phyloP scores from a whole-genome alignment of 2,888 invertebrate genomes.

The Cordilura impudica region DNA sequence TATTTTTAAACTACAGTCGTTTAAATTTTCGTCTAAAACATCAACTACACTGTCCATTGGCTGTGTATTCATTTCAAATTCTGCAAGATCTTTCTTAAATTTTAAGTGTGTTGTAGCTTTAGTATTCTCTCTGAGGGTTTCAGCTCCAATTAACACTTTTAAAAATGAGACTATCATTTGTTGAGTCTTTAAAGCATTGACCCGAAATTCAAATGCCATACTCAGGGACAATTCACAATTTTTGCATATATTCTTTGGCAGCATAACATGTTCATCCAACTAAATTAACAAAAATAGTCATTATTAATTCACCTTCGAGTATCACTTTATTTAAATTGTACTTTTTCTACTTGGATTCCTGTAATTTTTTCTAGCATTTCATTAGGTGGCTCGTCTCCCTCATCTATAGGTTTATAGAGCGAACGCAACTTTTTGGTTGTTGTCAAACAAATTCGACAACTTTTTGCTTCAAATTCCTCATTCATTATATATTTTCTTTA shows the following conservation, averaged over 20 bases:
- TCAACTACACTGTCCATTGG: constrained; percentile 9
- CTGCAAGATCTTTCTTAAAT: constrained; percentile 53
- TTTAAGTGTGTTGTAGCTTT: constrained; percentile 10
- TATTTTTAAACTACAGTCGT: constrained; percentile 10
- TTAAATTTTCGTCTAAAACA: constrained; percentile 23
- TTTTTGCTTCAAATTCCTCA: constrained; percentile 68
- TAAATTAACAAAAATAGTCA: not conserved
- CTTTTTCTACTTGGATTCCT: constrained; percentile 70
- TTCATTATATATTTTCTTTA: constrained; percentile 52
- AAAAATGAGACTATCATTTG: constrained; percentile 65
- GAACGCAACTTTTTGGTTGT: constrained; percentile 70
- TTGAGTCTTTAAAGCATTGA: constrained; percentile 71
- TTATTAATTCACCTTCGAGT: not conserved
- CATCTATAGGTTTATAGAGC: constrained; percentile 70
- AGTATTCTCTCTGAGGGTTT: not conserved
- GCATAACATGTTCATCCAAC: constrained; percentile 64
- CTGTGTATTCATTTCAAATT: constrained; percentile 27
- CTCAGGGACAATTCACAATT: constrained; percentile 73
- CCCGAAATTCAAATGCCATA: constrained; percentile 74
- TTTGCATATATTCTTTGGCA: constrained; percentile 73
- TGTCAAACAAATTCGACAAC: constrained; percentile 73
- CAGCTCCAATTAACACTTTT: constrained; percentile 18
- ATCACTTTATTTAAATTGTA: constrained; percentile 33
- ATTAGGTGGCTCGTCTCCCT: constrained; percentile 72
- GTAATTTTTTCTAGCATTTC: constrained; percentile 72